Evolutionary conservation across 1,140 invertebrate species (phyloP), one percentile per base, ranked within the genome.

Genomic region (Eumeta japonica): DNA sequence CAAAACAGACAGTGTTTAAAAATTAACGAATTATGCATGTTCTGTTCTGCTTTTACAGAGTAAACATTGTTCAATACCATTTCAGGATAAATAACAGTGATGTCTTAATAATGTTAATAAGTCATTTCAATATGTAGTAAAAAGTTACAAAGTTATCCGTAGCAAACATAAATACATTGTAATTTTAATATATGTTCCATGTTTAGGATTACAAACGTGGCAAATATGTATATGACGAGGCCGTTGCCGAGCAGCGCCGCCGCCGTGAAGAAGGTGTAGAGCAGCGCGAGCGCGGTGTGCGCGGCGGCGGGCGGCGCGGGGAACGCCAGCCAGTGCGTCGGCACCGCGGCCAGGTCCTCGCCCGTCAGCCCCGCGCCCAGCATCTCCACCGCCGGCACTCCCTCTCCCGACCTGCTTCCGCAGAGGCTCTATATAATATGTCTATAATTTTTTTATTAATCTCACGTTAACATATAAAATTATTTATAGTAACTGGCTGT

Each of bases 151-250:
- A 24, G 7, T 7, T 24, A 24, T 24, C 5, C 20, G 20, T n/a
- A n/a, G 20, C n/a, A 24, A n/a, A n/a, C 20, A n/a, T 24, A 24
- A 24, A 24, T n/a, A 24, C 20, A 24, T 7, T 24, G n/a, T 7
- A n/a, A n/a, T n/a, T n/a, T n/a, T n/a, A 18, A 7, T 11, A 20
- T 3, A 35, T 14, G 34, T 18, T 33, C 14, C 31, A 16, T 33
- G 17, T 37, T 28, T 17, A 11, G 12, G 10, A 19, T 34, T 46
- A 80, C 81, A 81, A 75, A 90, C 81, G 87, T 81, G 39, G 83
- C 81, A 64, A 95, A 94, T 46, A 94, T 86, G 81, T 88, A 94
- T 48, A 94, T 84, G 43, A 95, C 92, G 12, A 94, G 75, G 17
- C 90, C 88, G 64, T 95, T 95, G 43, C 92, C 92, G 2, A 86